Conservation (phyloP, 2,888 invertebrate genomes). For the Lasiommata megera region DNA sequence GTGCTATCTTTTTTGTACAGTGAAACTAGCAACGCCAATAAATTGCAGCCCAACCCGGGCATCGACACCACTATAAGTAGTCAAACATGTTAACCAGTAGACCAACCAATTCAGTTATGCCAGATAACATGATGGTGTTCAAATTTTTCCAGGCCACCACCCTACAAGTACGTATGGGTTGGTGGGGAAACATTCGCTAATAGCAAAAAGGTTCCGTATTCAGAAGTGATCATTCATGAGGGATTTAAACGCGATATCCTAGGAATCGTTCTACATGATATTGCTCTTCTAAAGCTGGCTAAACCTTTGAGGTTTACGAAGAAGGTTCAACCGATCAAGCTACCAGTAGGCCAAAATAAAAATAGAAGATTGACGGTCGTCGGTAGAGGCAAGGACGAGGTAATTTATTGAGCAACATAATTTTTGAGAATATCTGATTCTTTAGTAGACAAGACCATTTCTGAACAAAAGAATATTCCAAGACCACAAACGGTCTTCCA, state of each 20-base stretch:
- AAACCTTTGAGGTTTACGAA: slow-evolving; percentile 24
- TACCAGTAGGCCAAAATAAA: slow-evolving; percentile 14
- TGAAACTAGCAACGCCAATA: no score
- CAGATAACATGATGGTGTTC: background rate
- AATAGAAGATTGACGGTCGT: slow-evolving; percentile 14
- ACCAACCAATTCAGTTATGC: no score
- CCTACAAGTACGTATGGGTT: slow-evolving; percentile 23
- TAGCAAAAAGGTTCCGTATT: slow-evolving; percentile 25
- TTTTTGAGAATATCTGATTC: no score
- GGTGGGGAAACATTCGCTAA: slow-evolving; percentile 30
- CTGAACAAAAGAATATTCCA: no score
- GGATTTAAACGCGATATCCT: slow-evolving; percentile 13
- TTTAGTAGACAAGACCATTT: no score
- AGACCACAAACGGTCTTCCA: no score
- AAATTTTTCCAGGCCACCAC: slow-evolving; percentile 6
- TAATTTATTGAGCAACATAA: slow-evolving; percentile 7
- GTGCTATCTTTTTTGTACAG: no score
- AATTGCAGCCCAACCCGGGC: no score
- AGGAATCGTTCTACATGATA: slow-evolving; percentile 20
- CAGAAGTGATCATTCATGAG: slow-evolving; percentile 31
- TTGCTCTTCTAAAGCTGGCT: slow-evolving; percentile 29
- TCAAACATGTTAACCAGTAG: no score
- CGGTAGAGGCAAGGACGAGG: slow-evolving; percentile 32
- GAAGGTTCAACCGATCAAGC: slow-evolving; percentile 26
- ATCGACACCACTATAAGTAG: no score